Conservation (phyloP, 2,113 vertebrate genomes). For the Quiscalus mexicanus region DNA sequence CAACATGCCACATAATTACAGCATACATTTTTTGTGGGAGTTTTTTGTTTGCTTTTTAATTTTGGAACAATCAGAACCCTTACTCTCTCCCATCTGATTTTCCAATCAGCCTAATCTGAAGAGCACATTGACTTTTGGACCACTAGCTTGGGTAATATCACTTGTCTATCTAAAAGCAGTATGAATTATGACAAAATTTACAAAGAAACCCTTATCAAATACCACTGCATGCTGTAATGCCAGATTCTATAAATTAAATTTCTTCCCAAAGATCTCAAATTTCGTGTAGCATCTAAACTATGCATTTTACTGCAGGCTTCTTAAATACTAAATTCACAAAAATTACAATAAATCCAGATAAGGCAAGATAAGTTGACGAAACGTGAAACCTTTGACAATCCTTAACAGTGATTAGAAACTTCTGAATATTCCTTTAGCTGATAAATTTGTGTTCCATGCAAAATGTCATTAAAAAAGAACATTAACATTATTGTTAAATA, state of each 20-base stretch:
- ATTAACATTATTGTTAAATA: background rate
- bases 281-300: background rate
- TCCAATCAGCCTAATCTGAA: background rate
- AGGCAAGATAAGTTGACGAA: background rate
- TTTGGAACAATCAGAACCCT: background rate
- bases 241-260: background rate
- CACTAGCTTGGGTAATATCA: background rate
- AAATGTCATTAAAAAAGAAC: background rate
- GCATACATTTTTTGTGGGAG: background rate
- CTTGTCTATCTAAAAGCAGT: background rate
- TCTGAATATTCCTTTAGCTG: background rate
- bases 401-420: background rate
- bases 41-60: background rate
- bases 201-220: background rate
- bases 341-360: background rate
- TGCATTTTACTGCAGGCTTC: background rate
- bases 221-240: background rate
- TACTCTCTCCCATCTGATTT: background rate
- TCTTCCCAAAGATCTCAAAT: background rate
- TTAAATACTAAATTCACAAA: background rate
- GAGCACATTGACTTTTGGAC: background rate
- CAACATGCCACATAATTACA: background rate
- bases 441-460: background rate
- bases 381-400: background rate
- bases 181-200: background rate